Percentiles rank a stretch among this genome's conserved stretches.
Evolutionary conservation across 2,113 vertebrate genomes (phyloP).

Genomic region (Emydocephalus ijimae): DNA sequence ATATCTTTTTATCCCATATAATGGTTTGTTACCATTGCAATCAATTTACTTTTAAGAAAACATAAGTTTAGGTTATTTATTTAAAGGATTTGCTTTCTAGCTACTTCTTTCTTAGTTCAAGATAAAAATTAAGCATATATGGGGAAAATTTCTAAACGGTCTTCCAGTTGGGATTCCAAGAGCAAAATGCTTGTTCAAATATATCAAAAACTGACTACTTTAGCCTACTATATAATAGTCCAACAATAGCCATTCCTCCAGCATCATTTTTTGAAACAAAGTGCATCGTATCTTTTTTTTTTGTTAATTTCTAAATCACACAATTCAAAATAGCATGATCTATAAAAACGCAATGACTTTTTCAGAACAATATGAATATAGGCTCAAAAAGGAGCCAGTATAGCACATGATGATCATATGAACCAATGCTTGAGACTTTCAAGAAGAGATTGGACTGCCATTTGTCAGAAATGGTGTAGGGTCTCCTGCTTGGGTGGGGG

Average conservation of each 20-base stretch:
- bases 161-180: background rate
- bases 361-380: background rate
- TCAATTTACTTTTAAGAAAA: background rate
- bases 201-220: background rate
- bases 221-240: background rate
- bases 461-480: too few relatives aligned
- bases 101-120: background rate
- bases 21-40: background rate
- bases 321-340: background rate
- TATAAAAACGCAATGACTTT: background rate
- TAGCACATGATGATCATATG: background rate
- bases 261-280: background rate
- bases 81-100: background rate
- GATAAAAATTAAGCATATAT: background rate
- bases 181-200: background rate
- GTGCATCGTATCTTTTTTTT: background rate
- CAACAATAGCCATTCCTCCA: background rate
- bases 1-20: background rate
- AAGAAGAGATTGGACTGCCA: too few relatives aligned
- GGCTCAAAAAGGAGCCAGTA: background rate
- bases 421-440: background rate
- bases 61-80: background rate
- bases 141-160: background rate
- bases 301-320: background rate
- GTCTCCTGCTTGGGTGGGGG: too few relatives aligned